Conservation (phyloP, 1,140 invertebrate species). For the Lasioglossum albipes region DNA sequence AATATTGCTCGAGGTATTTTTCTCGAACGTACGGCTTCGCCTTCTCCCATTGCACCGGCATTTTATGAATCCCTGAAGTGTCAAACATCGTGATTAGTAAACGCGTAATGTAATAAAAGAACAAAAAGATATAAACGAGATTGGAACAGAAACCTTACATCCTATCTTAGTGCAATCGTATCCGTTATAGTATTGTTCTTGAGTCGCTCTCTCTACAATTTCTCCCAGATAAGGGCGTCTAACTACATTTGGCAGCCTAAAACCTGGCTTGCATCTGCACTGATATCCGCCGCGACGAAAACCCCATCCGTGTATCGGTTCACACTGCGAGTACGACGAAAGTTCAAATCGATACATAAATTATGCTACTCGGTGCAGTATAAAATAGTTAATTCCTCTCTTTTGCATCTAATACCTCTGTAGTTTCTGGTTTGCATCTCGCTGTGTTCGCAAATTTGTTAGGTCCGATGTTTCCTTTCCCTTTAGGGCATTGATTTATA, state of each 20-base stretch:
- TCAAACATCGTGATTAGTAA: too few species aligned
- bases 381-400: not conserved
- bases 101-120: too few species aligned
- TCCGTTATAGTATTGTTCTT: conserved; percentile 94
- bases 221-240: conserved; percentile 95
- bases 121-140: not conserved
- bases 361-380: not conserved
- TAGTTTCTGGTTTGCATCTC: conserved; percentile 95
- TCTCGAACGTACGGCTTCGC: conserved; percentile 85
- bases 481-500: conserved; percentile 97
- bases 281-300: conserved; percentile 97
- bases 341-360: not conserved
- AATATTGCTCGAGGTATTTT: conserved; percentile 86
- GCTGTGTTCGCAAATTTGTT: conserved; percentile 95
- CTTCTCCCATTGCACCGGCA: conserved; percentile 89
- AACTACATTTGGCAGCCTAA: conserved; percentile 91
- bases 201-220: conserved; percentile 94
- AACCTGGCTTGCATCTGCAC: conserved; percentile 95
- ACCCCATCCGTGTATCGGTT: conserved; percentile 97
- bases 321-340: conserved; percentile 85
- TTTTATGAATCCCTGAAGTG: conserved; percentile 87
- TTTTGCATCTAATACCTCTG: conserved; percentile 83
- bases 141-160: conserved; percentile 84
- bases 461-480: conserved; percentile 92
- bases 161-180: conserved; percentile 96